Percentiles rank a stretch among this genome's conserved stretches.
Evolutionary conservation across 2,888 invertebrate species (phyloP).

Genomic region (Lordiphosa andalusiaca): DNA sequence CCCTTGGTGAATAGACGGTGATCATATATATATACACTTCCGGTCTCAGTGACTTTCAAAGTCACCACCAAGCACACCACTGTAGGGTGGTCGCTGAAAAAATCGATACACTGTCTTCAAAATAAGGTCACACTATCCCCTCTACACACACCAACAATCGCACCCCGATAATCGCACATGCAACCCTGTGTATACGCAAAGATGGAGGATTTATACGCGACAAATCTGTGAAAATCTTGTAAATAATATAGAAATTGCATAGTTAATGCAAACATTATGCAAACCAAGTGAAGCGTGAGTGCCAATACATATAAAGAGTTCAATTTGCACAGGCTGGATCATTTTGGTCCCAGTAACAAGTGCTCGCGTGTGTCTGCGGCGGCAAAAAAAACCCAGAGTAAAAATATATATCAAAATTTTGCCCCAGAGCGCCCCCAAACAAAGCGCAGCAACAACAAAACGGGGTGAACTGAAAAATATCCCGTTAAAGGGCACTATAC

Average conservation of each 20-base stretch:
- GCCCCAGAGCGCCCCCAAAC: constrained; percentile 47
- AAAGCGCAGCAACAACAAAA: constrained; percentile 44
- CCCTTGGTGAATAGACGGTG: too few relatives aligned
- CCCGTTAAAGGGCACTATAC: constrained; percentile 14
- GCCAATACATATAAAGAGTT: constrained; percentile 30
- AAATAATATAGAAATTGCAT: constrained; percentile 68
- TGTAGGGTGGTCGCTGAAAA: too few relatives aligned
- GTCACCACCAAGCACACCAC: too few relatives aligned
- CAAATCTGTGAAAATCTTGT: constrained; percentile 63
- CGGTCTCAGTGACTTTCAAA: too few relatives aligned
- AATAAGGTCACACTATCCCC: neutral
- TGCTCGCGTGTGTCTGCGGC: constrained; percentile 67
- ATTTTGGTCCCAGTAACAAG: constrained; percentile 31
- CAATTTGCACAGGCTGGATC: constrained; percentile 23
- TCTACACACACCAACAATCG: too few relatives aligned
- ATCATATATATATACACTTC: too few relatives aligned
- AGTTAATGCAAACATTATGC: constrained; percentile 60
- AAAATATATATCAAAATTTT: constrained; percentile 68
- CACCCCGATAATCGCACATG: constrained; percentile 2
- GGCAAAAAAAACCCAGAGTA: constrained; percentile 72
- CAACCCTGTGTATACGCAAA: constrained; percentile 18
- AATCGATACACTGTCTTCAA: neutral
- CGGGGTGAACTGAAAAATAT: constrained; percentile 36
- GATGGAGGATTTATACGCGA: constrained; percentile 14
- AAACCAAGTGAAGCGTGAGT: constrained; percentile 60